Conservation (phyloP, 2,888 invertebrate genomes). For the Labia minor region DNA sequence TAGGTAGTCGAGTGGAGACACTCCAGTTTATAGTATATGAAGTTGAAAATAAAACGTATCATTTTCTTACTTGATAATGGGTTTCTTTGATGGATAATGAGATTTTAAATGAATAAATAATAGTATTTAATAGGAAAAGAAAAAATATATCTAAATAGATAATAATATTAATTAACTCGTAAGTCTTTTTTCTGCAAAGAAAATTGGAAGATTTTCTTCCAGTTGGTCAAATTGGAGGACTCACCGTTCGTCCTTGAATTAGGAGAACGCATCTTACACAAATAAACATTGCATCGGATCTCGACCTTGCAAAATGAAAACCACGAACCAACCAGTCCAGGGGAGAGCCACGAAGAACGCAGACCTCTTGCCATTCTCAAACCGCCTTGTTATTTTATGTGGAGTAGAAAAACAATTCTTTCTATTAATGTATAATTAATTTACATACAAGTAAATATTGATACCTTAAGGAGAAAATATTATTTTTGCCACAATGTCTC, state of each 20-base stretch:
- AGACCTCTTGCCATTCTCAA: background rate
- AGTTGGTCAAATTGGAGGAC: no score
- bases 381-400: background rate
- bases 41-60: no score
- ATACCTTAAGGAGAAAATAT: background rate
- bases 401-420: background rate
- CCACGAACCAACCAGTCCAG: background rate
- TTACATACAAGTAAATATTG: background rate
- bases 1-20: no score
- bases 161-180: no score
- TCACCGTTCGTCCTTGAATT: background rate
- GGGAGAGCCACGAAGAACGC: background rate
- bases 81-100: no score
- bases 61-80: no score
- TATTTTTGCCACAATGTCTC: background rate
- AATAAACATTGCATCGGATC: conserved; percentile 1
- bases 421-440: background rate
- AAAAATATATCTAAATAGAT: no score
- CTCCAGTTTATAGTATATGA: no score
- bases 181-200: no score
- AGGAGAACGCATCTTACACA: conserved; percentile 1
- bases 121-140: no score
- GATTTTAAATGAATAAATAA: no score
- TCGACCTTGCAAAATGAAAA: background rate
- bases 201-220: no score